A percentile compares a stretch with the other conserved stretches of the same genome.
Evolutionary conservation across 1,140 invertebrate genomes (phyloP).

Genomic region (Kradibia gibbosae): DNA sequence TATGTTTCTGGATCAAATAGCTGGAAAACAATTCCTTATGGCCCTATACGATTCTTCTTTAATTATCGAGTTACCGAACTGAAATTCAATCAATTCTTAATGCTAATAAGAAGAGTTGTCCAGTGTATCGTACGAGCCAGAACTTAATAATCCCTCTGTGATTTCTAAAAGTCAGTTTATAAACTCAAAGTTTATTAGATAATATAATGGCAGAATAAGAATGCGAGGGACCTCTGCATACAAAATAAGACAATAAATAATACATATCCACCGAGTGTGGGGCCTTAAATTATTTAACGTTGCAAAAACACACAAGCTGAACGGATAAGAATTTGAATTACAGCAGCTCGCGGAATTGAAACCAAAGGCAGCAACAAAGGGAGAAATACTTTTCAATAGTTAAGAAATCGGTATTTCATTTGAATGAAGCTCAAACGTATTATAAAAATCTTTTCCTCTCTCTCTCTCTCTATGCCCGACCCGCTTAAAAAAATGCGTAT

Average conservation of each 20-base stretch:
- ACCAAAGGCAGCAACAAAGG: neutral
- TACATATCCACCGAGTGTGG: no score
- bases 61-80: neutral
- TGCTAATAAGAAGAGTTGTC: neutral
- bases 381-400: neutral
- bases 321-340: neutral
- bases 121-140: no score
- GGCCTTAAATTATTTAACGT: neutral
- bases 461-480: no score
- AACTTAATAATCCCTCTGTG: no score
- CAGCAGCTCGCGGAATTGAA: neutral
- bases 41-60: neutral
- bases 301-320: neutral
- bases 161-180: neutral
- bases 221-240: neutral
- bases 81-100: neutral
- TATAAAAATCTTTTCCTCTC: conserved; percentile 2
- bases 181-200: neutral
- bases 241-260: neutral
- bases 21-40: neutral
- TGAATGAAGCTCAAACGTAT: neutral
- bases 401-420: conserved; percentile 11
- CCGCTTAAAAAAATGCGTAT: neutral
- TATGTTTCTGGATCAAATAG: neutral
- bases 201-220: neutral